phyloP scores from a whole-genome alignment of 2,113 vertebrate species.

The Macrotis lagotis region DNA sequence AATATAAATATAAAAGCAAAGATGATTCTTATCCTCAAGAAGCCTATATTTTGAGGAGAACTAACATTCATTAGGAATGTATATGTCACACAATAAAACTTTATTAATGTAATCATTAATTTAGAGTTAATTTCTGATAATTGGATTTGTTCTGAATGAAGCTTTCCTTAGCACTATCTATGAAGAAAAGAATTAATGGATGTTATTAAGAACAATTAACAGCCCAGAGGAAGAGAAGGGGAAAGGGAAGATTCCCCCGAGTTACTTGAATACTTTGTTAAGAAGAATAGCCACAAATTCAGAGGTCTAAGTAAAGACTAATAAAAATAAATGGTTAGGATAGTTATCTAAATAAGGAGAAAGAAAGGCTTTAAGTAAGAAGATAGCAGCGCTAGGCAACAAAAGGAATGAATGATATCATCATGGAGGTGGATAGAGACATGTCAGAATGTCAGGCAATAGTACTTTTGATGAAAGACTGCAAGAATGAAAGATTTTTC shows the following conservation, averaged over 20 bases:
- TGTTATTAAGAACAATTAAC: not conserved
- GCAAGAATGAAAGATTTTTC: not conserved
- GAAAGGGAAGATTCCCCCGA: not conserved
- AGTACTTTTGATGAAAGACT: not conserved
- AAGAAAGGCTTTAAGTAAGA: not conserved
- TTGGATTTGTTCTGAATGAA: too few relatives aligned
- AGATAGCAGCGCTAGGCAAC: not conserved
- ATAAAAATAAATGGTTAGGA: not conserved
- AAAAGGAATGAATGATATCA: not conserved
- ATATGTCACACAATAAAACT: too few relatives aligned
- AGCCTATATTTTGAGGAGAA: too few relatives aligned
- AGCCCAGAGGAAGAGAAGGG: not conserved
- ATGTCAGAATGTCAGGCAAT: not conserved
- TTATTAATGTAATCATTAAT: too few relatives aligned
- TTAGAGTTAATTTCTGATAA: too few relatives aligned
- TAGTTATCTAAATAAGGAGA: not conserved
- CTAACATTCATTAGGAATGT: too few relatives aligned
- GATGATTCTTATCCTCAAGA: too few relatives aligned
- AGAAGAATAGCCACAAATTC: not conserved
- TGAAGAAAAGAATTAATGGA: not conserved
- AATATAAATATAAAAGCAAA: not conserved
- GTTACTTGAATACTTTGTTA: not conserved
- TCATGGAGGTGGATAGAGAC: not conserved
- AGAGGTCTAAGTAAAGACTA: not conserved
- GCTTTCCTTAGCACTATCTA: too few relatives aligned